These are phyloP conservation scores for Furnarius figulus DNA, from an alignment of 2,113 vertebrate species.

Conservation along the genomic window DNA sequence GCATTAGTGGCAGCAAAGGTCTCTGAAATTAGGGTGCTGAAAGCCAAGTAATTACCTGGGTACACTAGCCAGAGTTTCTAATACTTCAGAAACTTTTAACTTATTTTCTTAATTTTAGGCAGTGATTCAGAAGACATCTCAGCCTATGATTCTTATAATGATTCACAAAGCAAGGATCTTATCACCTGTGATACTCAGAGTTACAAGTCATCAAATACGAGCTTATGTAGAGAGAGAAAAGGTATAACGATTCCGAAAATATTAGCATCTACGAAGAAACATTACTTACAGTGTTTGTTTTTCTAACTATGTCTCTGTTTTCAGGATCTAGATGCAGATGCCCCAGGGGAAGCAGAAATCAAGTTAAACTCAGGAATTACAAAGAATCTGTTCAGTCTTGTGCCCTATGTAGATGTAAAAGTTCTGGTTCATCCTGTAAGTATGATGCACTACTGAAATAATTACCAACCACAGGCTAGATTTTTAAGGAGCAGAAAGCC, in stretches of 20 bases:
- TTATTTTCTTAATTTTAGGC: conserved; percentile 41
- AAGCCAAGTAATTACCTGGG: neutral
- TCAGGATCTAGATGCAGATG: conserved; percentile 46
- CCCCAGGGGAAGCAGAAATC: neutral
- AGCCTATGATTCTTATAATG: neutral
- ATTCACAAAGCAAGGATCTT: neutral
- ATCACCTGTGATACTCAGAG: neutral
- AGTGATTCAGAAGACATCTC: conserved; percentile 22
- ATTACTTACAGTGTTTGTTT: neutral
- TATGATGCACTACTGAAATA: neutral
- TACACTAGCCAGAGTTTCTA: neutral
- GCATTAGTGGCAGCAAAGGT: neutral
- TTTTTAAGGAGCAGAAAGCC: neutral
- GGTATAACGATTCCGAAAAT: neutral
- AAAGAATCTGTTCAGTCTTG: neutral
- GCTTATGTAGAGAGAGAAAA: neutral
- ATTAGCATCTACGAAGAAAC: neutral
- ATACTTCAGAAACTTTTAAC: neutral
- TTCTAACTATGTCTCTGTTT: neutral
- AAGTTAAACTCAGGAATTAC: conserved; percentile 1
- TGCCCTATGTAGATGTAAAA: neutral
- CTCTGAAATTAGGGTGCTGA: neutral
- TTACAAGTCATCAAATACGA: neutral
- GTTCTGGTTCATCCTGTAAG: conserved; percentile 31
- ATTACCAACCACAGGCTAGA: neutral